Conservation (phyloP, 2,797 vertebrate species). For the Myripristis jacobus region DNA sequence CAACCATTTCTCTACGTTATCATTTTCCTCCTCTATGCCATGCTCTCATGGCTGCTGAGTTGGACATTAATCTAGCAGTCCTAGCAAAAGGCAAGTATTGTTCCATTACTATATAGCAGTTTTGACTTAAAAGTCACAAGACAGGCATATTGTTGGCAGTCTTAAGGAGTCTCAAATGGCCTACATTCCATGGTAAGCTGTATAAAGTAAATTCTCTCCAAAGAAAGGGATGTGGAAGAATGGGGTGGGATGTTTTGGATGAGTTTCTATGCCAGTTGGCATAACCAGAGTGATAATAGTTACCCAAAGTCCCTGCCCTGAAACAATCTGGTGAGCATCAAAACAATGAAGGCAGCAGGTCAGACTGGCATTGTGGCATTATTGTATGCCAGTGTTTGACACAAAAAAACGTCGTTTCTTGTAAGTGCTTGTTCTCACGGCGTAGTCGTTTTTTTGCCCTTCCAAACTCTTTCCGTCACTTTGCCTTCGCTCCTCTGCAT, state of each 20-base stretch:
- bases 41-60: not conserved
- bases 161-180: not conserved
- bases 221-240: not conserved
- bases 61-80: slow-evolving; percentile 8
- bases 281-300: slow-evolving; percentile 10
- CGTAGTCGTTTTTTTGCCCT: not conserved
- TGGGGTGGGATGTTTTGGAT: not conserved
- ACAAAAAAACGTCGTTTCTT: too few species aligned
- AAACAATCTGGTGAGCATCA: not conserved
- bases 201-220: not conserved
- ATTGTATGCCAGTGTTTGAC: too few species aligned
- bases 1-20: slow-evolving; percentile 47
- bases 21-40: slow-evolving; percentile 8
- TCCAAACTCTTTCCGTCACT: slow-evolving; percentile 41
- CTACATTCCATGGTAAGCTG: not conserved
- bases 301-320: slow-evolving; percentile 4
- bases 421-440: too few species aligned
- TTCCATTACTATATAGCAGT: slow-evolving; percentile 25
- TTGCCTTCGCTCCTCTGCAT: slow-evolving; percentile 53
- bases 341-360: slow-evolving; percentile 36
- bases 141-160: not conserved
- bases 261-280: slow-evolving; percentile 10
- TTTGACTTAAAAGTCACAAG: slow-evolving; percentile 36
- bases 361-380: slow-evolving; percentile 10
- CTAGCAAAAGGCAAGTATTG: slow-evolving; percentile 13